Base-by-base conservation (phyloP, 2,113 vertebrate genomes). In the Python bivittatus region DNA sequence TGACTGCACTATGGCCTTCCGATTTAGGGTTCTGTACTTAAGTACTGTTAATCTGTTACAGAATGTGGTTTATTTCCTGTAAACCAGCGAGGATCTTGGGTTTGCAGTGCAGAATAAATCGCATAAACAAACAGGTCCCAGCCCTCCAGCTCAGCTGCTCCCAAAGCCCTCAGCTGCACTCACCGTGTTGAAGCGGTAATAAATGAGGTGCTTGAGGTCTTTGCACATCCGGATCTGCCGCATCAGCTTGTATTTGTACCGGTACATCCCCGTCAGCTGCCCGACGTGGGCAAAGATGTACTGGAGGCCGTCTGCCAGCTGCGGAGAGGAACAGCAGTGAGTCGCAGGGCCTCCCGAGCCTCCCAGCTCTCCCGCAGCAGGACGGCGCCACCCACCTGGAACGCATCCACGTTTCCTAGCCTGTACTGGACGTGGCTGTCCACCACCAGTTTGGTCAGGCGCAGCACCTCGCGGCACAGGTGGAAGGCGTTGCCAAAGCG, bases 141-240 rank as follows among this genome's bases (percentile, higher is more conserved):
- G 17, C 68, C 86, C 48, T 61, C 33, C 12, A 1, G 1, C 29
- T 33, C 64, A 38, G 38, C 33, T 17, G 17, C 38, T 0, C 2
- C 0, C 6, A 17, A 53, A 6, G 1, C 12, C 2, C 88, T 4
- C 0, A 15, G 22, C 57, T n/a, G 61, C 92, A 96, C 99, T 98
- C 84, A 99, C 99, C 0, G 99, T 99, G 96, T 99, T 99, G 96
- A 99, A 99, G 86, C 99, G 98, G 97, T 99, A 99, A 96, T 99
- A 99, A 96, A 99, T 99, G 83, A 99, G 99, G 97, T 99, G 99
- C 93, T 99, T 99, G 96, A 99, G 96, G 97, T 99, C 99, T 96
- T 99, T 99, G 98, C 99, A 99, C 99, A 99, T 99, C 2, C 99
- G 98, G 94, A 99, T 99, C 96, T 99, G 99, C 95, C 99, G 98